Conservation (phyloP, 2,113 vertebrate genomes). For the Corythoichthys haematopterus region DNA sequence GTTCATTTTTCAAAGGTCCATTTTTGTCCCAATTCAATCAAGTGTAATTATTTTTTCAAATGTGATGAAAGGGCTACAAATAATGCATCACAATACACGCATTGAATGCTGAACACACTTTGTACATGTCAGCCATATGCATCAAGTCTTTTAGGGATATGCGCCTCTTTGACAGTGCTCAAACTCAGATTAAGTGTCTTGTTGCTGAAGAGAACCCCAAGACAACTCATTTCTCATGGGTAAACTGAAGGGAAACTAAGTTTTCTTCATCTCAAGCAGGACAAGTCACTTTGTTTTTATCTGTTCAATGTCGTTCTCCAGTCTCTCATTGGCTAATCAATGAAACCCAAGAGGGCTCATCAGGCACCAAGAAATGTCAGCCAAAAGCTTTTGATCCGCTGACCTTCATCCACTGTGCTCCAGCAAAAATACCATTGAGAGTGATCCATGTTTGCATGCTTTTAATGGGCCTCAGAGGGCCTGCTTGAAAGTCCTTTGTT, state of each 20-base stretch:
- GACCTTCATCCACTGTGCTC: constrained; percentile 68
- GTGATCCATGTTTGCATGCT: constrained; percentile 71
- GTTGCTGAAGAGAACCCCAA: constrained; percentile 45
- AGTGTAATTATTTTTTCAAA: constrained; percentile 12
- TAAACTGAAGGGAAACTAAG: constrained; percentile 46
- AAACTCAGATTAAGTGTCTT: constrained; percentile 59
- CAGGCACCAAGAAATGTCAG: constrained; percentile 62
- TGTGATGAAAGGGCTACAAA: constrained; percentile 1
- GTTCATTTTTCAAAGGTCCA: constrained; percentile 26
- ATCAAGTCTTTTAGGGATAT: constrained; percentile 19
- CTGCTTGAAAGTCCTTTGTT: constrained; percentile 59
- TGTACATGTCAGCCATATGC: neutral
- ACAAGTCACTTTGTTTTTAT: constrained; percentile 69
- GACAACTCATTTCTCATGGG: constrained; percentile 44
- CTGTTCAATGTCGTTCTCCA: constrained; percentile 64
- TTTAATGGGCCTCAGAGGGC: constrained; percentile 71
- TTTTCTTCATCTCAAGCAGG: constrained; percentile 62
- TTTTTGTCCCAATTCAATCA: constrained; percentile 64
- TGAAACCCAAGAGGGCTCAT: constrained; percentile 70
- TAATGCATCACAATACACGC: neutral
- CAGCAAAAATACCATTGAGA: constrained; percentile 57
- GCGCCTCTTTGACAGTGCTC: constrained; percentile 43
- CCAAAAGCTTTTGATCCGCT: constrained; percentile 65
- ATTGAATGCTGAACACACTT: neutral
- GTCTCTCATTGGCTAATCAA: constrained; percentile 71